Evolutionary conservation across 2,888 invertebrate genomes (phyloP).

Genomic region (Microdon myrmicae): DNA sequence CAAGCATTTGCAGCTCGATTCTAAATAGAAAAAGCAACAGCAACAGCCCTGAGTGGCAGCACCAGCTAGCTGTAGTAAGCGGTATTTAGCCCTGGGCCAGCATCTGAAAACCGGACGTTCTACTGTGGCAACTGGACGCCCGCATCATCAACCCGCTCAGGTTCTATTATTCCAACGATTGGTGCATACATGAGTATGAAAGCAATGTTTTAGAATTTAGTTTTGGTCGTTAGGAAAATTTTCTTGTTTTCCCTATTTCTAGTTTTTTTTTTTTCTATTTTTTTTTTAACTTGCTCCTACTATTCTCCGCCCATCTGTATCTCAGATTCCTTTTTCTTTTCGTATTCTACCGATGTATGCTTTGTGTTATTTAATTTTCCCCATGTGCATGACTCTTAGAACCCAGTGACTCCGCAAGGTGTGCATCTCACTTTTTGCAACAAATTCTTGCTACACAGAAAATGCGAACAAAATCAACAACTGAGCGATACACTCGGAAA

Average conservation of each 20-base stretch:
- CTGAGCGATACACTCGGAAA: too few species aligned
- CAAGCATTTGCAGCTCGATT: slow-evolving; percentile 35
- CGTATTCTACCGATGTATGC: slow-evolving; percentile 23
- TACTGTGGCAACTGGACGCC: slow-evolving; percentile 22
- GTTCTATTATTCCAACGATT: slow-evolving; percentile 31
- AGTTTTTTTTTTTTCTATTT: slow-evolving; percentile 9
- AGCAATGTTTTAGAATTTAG: slow-evolving; percentile 27
- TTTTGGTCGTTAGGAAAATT: slow-evolving; percentile 42
- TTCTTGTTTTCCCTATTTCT: slow-evolving; percentile 28
- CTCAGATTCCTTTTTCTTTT: slow-evolving; percentile 34
- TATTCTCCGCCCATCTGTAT: neutral
- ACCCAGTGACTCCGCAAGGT: too few species aligned
- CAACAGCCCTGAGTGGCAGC: slow-evolving; percentile 1
- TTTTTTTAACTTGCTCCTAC: neutral
- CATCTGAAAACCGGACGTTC: slow-evolving; percentile 39
- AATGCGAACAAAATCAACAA: too few species aligned
- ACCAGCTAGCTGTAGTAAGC: slow-evolving; percentile 29
- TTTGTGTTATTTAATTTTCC: slow-evolving; percentile 38
- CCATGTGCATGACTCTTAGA: slow-evolving; percentile 9
- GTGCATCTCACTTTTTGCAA: too few species aligned
- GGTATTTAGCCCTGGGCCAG: slow-evolving; percentile 41
- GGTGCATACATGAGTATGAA: too few species aligned
- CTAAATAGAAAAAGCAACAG: slow-evolving; percentile 14
- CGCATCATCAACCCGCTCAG: slow-evolving; percentile 7
- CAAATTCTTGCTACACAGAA: too few species aligned